phyloP scores from a whole-genome alignment of 1,140 invertebrate species.

The Drosophila quadrilineata region DNA sequence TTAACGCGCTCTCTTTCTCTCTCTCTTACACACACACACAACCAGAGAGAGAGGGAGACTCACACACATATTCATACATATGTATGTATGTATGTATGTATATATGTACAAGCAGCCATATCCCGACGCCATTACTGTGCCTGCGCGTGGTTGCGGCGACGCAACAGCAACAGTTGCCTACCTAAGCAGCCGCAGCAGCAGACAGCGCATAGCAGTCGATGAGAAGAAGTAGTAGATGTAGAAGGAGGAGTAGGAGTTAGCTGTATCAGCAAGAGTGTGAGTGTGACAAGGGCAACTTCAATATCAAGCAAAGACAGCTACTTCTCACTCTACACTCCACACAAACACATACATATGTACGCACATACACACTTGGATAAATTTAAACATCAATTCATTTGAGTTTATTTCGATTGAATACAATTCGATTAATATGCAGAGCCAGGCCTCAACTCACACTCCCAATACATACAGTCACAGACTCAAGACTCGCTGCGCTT shows the following conservation, averaged over 20 bases:
- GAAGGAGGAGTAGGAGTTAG: not conserved
- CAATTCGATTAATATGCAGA: constrained; percentile 72
- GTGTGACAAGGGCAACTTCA: constrained; percentile 19
- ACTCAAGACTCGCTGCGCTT: constrained; percentile 9
- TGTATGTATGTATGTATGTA: constrained; percentile 15
- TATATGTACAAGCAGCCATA: not conserved
- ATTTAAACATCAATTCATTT: constrained; percentile 64
- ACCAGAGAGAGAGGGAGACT: no score
- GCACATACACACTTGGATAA: no score
- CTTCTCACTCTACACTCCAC: no score
- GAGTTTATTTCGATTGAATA: constrained; percentile 55
- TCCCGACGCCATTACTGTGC: constrained; percentile 2
- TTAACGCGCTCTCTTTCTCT: no score
- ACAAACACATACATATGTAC: no score
- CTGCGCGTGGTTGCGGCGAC: not conserved
- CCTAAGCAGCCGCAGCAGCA: constrained; percentile 30
- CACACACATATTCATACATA: not conserved
- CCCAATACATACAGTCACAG: not conserved
- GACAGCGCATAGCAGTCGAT: not conserved
- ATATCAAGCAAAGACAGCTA: no score
- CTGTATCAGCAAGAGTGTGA: no score
- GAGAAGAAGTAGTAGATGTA: not conserved
- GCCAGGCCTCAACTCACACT: constrained; percentile 29
- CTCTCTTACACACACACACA: not conserved
- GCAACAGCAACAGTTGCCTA: constrained; percentile 13